Evolutionary conservation across 2,113 vertebrate species (phyloP).

Genomic region (Enhydra lutris): DNA sequence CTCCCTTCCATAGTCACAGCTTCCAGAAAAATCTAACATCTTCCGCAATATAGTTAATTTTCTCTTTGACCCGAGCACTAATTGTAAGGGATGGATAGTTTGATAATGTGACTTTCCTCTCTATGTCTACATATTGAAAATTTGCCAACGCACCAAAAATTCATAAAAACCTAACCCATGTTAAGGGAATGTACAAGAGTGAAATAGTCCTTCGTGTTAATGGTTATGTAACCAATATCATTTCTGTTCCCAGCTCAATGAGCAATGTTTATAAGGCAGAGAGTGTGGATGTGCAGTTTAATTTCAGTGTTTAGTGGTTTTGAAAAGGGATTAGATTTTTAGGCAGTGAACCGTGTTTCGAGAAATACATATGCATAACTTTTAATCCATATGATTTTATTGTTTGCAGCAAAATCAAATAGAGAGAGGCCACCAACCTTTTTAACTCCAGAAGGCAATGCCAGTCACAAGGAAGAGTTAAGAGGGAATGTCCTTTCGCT

Average conservation of each 20-base stretch:
- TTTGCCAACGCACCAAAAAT: background rate
- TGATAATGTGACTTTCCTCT: background rate
- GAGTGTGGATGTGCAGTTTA: background rate
- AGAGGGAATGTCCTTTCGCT: conserved; percentile 92
- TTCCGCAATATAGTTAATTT: background rate
- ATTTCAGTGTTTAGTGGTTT: conserved; percentile 26
- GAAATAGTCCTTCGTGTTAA: background rate
- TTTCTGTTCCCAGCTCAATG: background rate
- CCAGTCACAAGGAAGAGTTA: conserved; percentile 91
- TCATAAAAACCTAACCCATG: background rate
- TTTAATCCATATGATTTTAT: conserved; percentile 57
- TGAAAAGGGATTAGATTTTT: conserved; percentile 43
- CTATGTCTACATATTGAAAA: conserved; percentile 13
- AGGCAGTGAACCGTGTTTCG: conserved; percentile 35
- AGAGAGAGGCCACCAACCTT: conserved; percentile 91
- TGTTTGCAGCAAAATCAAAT: conserved; percentile 86
- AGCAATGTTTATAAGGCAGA: conserved; percentile 9
- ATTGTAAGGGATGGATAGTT: background rate
- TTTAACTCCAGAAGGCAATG: conserved; percentile 87
- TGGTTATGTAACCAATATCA: background rate
- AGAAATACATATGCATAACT: conserved; percentile 28
- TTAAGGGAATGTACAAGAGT: background rate
- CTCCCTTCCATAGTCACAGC: background rate
- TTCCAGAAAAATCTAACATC: background rate
- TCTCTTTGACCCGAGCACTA: background rate